phyloP scores from a whole-genome alignment of 1,140 invertebrate species.

The Bombus superbus region DNA sequence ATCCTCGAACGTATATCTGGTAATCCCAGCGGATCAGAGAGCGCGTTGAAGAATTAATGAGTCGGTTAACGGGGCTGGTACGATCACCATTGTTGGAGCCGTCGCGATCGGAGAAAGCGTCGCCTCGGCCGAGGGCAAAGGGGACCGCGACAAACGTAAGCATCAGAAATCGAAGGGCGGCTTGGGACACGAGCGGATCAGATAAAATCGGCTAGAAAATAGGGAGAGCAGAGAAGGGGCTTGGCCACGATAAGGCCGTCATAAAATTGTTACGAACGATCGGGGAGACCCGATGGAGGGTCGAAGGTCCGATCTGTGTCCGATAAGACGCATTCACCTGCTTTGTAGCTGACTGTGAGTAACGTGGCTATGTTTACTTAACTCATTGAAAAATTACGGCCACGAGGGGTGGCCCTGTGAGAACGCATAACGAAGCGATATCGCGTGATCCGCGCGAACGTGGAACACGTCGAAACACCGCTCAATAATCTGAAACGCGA shows the following conservation, averaged over 20 bases:
- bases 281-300: conserved; percentile 6
- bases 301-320: conserved; percentile 18
- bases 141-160: neutral
- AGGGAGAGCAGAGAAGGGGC: neutral
- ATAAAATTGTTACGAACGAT: conserved; percentile 31
- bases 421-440: neutral
- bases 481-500: neutral
- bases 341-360: neutral
- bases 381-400: conserved; percentile 51
- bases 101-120: neutral
- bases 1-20: neutral
- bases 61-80: neutral
- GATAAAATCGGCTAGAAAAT: neutral
- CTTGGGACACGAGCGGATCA: neutral
- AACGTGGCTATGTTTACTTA: conserved; percentile 8
- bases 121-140: neutral
- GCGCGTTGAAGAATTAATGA: conserved; percentile 22
- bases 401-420: neutral
- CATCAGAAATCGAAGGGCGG: conserved; percentile 26
- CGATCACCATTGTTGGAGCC: neutral
- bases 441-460: conserved; percentile 24
- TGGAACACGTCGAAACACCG: neutral
- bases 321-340: conserved; percentile 38
- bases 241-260: conserved; percentile 25
- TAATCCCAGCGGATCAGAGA: neutral